Percentiles rank a stretch among this genome's conserved stretches.
Conservation (phyloP, 1,140 invertebrate genomes). For the Drosophila takahashii region DNA sequence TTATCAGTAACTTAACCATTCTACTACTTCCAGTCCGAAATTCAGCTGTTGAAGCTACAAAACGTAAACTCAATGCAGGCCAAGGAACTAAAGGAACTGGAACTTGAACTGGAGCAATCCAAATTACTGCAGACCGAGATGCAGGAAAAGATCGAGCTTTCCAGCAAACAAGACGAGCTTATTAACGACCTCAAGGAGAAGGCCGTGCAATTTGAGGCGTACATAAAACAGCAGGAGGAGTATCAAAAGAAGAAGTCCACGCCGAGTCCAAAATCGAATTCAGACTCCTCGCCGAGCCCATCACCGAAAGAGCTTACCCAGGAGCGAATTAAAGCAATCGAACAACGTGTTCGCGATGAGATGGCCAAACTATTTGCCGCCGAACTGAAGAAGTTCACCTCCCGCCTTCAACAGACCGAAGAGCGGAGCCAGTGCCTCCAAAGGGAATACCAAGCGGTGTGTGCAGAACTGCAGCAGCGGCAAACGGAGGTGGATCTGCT, state of each 20-base stretch:
- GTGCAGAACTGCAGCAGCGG: conserved; percentile 64
- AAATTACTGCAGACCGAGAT: conserved; percentile 51
- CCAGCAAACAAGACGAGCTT: conserved; percentile 85
- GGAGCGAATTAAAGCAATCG: conserved; percentile 61
- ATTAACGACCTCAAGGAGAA: conserved; percentile 86
- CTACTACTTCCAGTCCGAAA: conserved; percentile 63
- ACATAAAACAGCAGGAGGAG: conserved; percentile 71
- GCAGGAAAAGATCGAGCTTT: conserved; percentile 55
- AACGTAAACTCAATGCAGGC: conserved; percentile 61
- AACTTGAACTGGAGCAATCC: conserved; percentile 50
- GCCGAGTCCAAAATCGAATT: conserved; percentile 14
- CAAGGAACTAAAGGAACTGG: conserved; percentile 60
- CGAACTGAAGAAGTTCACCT: conserved; percentile 86
- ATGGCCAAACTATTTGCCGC: conserved; percentile 86
- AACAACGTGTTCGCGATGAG: conserved; percentile 86
- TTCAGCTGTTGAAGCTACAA: conserved; percentile 69
- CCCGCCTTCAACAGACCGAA: conserved; percentile 85
- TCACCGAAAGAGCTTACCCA: conserved; percentile 45
- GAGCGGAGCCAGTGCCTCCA: conserved; percentile 85
- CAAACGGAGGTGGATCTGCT: conserved; percentile 86
- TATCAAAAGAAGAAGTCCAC: conserved; percentile 1
- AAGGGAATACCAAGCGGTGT: conserved; percentile 85
- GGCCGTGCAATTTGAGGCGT: conserved; percentile 86
- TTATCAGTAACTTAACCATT: background rate
- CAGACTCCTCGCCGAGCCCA: background rate